Evolutionary conservation across 1,140 invertebrate genomes (phyloP).

Genomic region (Drosophila biarmipes): DNA sequence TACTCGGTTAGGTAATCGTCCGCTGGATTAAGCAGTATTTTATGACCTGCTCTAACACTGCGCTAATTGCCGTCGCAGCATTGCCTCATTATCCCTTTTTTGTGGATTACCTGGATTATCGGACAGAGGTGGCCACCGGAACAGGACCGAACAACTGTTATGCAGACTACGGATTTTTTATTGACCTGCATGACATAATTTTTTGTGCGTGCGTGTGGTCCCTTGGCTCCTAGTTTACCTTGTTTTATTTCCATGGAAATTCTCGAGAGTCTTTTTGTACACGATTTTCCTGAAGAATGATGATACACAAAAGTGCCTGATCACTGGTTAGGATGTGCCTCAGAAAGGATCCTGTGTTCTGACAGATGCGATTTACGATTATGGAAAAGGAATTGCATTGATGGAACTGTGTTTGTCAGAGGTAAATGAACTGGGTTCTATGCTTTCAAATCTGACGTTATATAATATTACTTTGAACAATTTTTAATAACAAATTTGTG

Average conservation of each 20-base stretch:
- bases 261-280: neutral
- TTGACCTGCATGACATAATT: conserved; percentile 62
- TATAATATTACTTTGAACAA: too few species aligned
- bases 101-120: conserved; percentile 40
- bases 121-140: conserved; percentile 48
- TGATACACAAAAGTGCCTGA: neutral
- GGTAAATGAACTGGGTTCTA: neutral
- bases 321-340: neutral
- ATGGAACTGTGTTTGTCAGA: neutral
- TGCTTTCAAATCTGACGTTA: neutral
- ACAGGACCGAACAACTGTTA: conserved; percentile 35
- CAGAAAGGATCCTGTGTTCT: neutral
- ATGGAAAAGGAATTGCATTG: conserved; percentile 3
- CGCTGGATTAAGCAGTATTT: conserved; percentile 14
- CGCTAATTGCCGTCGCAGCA: conserved; percentile 41
- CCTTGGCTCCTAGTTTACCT: conserved; percentile 9
- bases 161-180: conserved; percentile 28
- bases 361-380: neutral
- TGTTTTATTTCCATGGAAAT: conserved; percentile 54
- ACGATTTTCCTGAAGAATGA: conserved; percentile 5
- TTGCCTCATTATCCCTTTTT: conserved; percentile 24
- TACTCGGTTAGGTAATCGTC: conserved; percentile 53
- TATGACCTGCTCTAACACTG: conserved; percentile 41
- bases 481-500: too few species aligned
- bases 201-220: conserved; percentile 40